These are phyloP conservation scores for Sthenelais limicola DNA, from an alignment of 2,888 invertebrate genomes.

Conservation along the genomic window DNA sequence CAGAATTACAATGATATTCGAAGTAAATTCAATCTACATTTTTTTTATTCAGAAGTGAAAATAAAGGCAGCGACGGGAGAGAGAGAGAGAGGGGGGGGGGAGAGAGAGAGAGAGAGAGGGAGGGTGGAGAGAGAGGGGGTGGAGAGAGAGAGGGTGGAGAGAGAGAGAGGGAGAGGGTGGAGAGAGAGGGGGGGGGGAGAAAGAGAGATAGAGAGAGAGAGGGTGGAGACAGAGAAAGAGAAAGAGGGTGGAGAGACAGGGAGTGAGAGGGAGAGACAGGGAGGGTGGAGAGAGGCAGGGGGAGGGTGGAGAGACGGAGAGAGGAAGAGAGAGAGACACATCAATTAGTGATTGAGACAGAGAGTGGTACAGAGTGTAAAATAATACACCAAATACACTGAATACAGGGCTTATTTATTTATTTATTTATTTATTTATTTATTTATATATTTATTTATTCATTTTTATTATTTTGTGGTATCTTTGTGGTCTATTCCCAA, in stretches of 20 bases:
- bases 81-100: not conserved
- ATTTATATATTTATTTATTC: too few species aligned
- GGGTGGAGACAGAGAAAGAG: not conserved
- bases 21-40: too few species aligned
- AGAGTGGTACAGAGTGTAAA: not conserved
- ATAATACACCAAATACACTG: not conserved
- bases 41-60: too few species aligned
- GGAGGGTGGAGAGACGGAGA: constrained; percentile 10
- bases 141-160: not conserved
- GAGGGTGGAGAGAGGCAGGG: not conserved
- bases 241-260: not conserved
- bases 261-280: not conserved
- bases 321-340: too few species aligned
- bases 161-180: not conserved
- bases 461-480: too few species aligned
- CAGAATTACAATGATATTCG: too few species aligned
- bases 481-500: too few species aligned
- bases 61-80: too few species aligned
- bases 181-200: not conserved
- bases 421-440: too few species aligned
- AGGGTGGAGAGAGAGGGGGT: not conserved
- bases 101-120: not conserved
- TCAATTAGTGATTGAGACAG: not conserved
- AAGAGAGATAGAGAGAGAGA: not conserved
- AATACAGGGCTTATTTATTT: constrained; percentile 7